phyloP scores from a whole-genome alignment of 92 coral and sea anemone genomes.

The Phenganax marumi region DNA sequence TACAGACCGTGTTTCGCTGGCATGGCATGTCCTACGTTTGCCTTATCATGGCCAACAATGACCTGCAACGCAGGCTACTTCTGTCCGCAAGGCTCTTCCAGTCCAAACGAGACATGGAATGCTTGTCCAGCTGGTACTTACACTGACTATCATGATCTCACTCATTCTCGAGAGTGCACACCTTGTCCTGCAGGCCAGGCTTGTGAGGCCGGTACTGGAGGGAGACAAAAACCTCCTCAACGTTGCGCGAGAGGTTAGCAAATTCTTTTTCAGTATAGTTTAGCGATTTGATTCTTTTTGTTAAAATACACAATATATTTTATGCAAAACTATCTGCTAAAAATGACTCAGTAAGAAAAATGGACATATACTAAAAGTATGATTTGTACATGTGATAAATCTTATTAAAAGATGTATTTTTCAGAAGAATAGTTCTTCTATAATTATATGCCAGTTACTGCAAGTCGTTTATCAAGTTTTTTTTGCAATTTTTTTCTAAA shows the following conservation, averaged over 20 bases:
- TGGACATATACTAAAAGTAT: too few species aligned
- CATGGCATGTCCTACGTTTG: conserved; percentile 88
- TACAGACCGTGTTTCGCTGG: conserved; percentile 78
- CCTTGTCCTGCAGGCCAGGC: conserved; percentile 92
- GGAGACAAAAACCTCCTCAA: conserved; percentile 92
- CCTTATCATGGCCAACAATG: conserved; percentile 76
- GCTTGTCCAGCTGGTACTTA: conserved; percentile 96
- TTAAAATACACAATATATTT: too few species aligned
- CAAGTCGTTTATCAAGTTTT: too few species aligned
- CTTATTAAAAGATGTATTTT: too few species aligned
- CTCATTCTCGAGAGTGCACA: conserved; percentile 83
- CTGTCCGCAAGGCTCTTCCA: conserved; percentile 90
- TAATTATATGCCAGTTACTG: too few species aligned
- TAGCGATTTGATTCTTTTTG: too few species aligned
- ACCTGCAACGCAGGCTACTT: conserved; percentile 89
- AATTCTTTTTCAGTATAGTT: neutral
- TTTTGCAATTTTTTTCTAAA: too few species aligned
- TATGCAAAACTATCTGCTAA: too few species aligned
- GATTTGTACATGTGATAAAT: too few species aligned
- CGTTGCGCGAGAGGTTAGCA: conserved; percentile 79
- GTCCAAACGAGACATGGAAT: conserved; percentile 77
- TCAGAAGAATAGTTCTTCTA: too few species aligned
- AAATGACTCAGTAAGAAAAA: too few species aligned
- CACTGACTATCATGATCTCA: conserved; percentile 89
- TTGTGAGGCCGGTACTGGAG: conserved; percentile 96